Base-by-base conservation (phyloP, 2,888 invertebrate species). In the Pomacea canaliculata region DNA sequence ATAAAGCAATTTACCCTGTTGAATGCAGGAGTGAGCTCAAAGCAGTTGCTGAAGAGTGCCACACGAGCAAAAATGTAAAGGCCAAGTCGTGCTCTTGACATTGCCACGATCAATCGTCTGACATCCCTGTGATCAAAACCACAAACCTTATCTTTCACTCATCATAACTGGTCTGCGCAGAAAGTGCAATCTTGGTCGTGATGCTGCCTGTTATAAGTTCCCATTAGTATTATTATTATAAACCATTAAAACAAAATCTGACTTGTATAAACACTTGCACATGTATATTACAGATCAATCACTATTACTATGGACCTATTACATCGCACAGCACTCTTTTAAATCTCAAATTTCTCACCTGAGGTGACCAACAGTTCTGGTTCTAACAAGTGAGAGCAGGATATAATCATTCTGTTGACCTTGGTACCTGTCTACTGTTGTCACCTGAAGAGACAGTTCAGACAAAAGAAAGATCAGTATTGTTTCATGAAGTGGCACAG, bases 391-490 rank as follows among this genome's bases (percentile, higher is more conserved):
- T 0, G 99, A 99, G 71, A 99, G 93, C 23, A 99, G 93, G 79
- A 99, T 97, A 88, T 96, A 97, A 92, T 99, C 99, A 91, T 99
- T 99, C 92, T 99, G 99, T 89, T 99, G 99, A 77, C 99, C 99
- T 90, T 99, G 99, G 91, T 98, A 99, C 90, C 99, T 98, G 92
- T 99, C 99, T 27, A 99, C 99, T 0, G 99, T 99, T 0, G 93
- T 92, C 69, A 93, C 90, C 92, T 92, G 83, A 12, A 80, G 70
- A 77, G 77, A 10, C 19, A 68, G 27, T 59, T 70, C n/a, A 19
- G 27, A 48, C 18, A 13, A 18, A 10, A 46, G 18, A 56, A 67
- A 46, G 16, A 48, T 49, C 7, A 46, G 16, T 16, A 56, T 56
- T 37, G 37, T 37, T 56, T 56, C 8, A 13, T 56, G 12, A 16